Evolutionary conservation across 2,888 invertebrate genomes (phyloP).

Genomic region (Acanthoscelides obtectus): DNA sequence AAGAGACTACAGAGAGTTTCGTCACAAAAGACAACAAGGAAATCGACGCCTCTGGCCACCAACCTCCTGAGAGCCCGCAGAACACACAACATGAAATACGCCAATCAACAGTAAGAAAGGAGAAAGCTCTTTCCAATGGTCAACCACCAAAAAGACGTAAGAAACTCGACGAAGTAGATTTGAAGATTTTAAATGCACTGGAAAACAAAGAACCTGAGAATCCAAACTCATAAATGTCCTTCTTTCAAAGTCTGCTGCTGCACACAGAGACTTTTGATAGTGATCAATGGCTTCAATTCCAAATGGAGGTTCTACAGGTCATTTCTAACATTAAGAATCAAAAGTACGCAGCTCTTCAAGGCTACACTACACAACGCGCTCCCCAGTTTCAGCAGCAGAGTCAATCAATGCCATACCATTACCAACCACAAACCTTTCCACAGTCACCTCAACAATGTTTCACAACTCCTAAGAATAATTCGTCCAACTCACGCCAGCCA

Average conservation of each 20-base stretch:
- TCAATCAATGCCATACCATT: conserved; percentile 2
- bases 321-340: conserved; percentile 3
- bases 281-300: conserved; percentile 3
- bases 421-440: conserved; percentile 2
- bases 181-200: conserved; percentile 2
- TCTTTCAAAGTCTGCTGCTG: conserved; percentile 1
- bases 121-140: conserved; percentile 1
- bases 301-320: conserved; percentile 3
- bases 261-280: conserved; percentile 2
- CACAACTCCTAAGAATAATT: conserved; percentile 2
- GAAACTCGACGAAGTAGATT: conserved; percentile 3
- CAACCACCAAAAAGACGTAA: conserved; percentile 1
- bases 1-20: conserved; percentile 3
- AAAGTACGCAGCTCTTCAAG: conserved; percentile 2
- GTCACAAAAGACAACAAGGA: conserved; percentile 1
- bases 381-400: conserved; percentile 1
- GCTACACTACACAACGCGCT: conserved; percentile 1
- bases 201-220: conserved; percentile 5
- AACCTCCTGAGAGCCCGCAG: not conserved
- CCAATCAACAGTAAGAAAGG: not conserved
- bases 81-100: conserved; percentile 4
- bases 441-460: conserved; percentile 1
- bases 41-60: not conserved
- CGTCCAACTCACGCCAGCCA: not conserved
- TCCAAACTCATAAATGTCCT: conserved; percentile 2